phyloP scores from a whole-genome alignment of 1,140 invertebrate species.

The Piezodorus guildinii region DNA sequence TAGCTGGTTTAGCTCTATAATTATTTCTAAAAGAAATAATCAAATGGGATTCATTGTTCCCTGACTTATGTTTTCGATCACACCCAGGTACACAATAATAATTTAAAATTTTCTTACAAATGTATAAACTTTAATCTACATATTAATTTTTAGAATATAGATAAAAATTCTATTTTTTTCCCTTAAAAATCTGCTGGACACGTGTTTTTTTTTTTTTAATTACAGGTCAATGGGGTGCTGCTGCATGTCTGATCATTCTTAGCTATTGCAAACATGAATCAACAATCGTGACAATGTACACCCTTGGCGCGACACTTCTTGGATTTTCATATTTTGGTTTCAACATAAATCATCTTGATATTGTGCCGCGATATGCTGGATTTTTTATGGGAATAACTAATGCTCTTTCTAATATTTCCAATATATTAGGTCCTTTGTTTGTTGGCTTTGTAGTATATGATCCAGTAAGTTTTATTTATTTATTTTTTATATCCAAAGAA shows the following conservation, averaged over 20 bases:
- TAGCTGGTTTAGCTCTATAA: too few relatives aligned
- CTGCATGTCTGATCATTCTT: slow-evolving; percentile 34
- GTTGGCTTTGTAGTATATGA: slow-evolving; percentile 18
- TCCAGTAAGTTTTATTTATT: slow-evolving; percentile 14
- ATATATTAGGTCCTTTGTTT: slow-evolving; percentile 49
- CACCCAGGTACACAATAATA: too few relatives aligned
- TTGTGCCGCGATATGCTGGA: slow-evolving; percentile 63
- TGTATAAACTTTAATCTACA: too few relatives aligned
- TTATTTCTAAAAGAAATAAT: too few relatives aligned
- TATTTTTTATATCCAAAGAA: too few relatives aligned
- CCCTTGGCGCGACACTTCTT: slow-evolving; percentile 40
- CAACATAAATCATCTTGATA: slow-evolving; percentile 49
- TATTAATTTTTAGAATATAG: too few relatives aligned
- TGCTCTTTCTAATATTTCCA: slow-evolving; percentile 48
- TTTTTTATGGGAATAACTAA: slow-evolving; percentile 58
- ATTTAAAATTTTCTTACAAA: too few relatives aligned
- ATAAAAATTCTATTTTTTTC: too few relatives aligned
- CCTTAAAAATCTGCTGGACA: too few relatives aligned
- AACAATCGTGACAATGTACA: slow-evolving; percentile 37
- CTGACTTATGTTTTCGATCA: too few relatives aligned
- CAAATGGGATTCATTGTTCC: too few relatives aligned
- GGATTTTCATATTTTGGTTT: slow-evolving; percentile 41
- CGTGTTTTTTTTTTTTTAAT: too few relatives aligned
- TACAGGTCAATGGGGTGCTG: slow-evolving; percentile 35
- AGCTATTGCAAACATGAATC: slow-evolving; percentile 27